Evolutionary conservation across 2,797 vertebrate genomes (phyloP).

Genomic region (Hipposideros larvatus): DNA sequence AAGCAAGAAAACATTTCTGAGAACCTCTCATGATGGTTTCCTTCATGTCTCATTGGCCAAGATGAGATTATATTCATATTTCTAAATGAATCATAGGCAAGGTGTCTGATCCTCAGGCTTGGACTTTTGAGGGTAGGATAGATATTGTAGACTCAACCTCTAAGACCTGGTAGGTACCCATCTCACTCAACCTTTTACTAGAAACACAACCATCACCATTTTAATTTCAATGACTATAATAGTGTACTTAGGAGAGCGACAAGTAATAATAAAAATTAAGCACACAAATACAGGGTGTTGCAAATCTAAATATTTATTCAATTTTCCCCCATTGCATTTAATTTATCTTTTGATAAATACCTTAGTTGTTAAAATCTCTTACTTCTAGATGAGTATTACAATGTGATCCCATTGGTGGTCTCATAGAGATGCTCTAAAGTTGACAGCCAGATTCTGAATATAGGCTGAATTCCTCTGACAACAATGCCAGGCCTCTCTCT

Average conservation of each 20-base stretch:
- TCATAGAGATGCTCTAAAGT: not conserved
- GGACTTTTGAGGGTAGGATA: not conserved
- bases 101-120: not conserved
- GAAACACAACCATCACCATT: not conserved
- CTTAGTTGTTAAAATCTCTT: not conserved
- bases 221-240: not conserved
- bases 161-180: not conserved
- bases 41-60: not conserved
- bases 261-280: not conserved
- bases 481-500: not conserved
- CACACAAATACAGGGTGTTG: not conserved
- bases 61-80: not conserved
- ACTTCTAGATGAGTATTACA: not conserved
- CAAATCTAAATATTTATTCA: slow-evolving; percentile 35
- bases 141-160: not conserved
- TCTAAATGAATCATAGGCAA: not conserved
- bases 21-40: not conserved
- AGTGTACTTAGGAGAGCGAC: not conserved
- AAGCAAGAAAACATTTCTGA: not conserved
- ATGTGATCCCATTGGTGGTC: not conserved
- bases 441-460: not conserved
- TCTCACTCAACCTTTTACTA: not conserved
- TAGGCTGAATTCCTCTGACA: not conserved
- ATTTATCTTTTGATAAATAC: not conserved
- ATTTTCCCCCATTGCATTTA: not conserved